Evolutionary conservation across 2,113 vertebrate genomes (phyloP), one percentile per base, ranked within the genome.

Genomic region (Festucalex cinctus): DNA sequence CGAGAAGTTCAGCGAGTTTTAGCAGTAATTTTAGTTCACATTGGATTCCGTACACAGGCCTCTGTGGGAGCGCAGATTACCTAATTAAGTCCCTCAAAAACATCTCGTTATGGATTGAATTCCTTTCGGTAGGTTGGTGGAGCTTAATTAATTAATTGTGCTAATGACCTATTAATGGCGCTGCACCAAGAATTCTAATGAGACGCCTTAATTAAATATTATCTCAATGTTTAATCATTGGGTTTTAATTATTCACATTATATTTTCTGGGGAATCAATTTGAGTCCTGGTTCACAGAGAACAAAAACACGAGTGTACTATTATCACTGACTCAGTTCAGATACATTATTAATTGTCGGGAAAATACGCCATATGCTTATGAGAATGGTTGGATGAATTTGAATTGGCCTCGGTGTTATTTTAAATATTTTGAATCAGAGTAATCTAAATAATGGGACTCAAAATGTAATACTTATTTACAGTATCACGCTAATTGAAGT

Each of bases 181-280:
- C 68, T 73, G 84, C 79, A 78, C 66, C 44, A 82, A 82, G 86
- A 89, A 91, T 92, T 90, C 85, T 89, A 92, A 91, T 88, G 83
- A 89, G 88, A 80, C 81, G 83, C 84, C 86, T 89, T 90, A 91
- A 92, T 93, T 91, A 92, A 93, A 92, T 92, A 93, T 92, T 91
- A 92, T 92, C 91, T 91, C 87, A 89, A 84, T 88, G 89, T 89
- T 92, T 91, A 91, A 93, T 91, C 91, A 88, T 89, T 43, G 91
- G 87, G 59, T 44, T 89, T 90, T 90, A 92, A 91, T 93, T 91
- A 92, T 91, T 91, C 89, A 91, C 85, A 84, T 89, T 83, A 88
- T 89, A 89, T 91, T 91, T 92, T 91, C 85, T 20, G 59, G 12
- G 72, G 83, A 88, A 91, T 91, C 86, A 85, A 85, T 90, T 89